phyloP scores from a whole-genome alignment of 2,888 invertebrate genomes.

The Tricholauxania praeusta region DNA sequence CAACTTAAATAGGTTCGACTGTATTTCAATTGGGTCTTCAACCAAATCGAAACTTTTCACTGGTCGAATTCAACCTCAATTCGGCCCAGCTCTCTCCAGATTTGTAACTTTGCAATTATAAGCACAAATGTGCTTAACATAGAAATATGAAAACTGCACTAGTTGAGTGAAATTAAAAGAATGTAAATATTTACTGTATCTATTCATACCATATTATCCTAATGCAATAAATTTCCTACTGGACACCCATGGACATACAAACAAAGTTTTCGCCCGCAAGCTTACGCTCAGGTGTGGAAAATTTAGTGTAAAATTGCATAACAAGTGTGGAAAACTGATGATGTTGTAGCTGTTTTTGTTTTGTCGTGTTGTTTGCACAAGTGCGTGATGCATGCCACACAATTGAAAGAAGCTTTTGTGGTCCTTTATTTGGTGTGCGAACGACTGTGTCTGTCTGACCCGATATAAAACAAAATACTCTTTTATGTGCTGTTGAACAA shows the following conservation, averaged over 20 bases:
- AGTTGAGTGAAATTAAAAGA: not conserved
- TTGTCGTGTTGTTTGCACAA: constrained; percentile 20
- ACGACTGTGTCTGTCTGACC: constrained; percentile 7
- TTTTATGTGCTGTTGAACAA: not conserved
- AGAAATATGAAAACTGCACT: too few relatives aligned
- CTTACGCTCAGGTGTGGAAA: constrained; percentile 22
- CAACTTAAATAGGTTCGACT: too few relatives aligned
- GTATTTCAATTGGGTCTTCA: too few relatives aligned
- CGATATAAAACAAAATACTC: constrained; percentile 1
- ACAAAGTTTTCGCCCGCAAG: not conserved
- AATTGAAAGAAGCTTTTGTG: constrained; percentile 23
- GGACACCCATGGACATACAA: not conserved
- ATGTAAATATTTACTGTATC: not conserved
- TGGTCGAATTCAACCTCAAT: too few relatives aligned
- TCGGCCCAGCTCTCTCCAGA: too few relatives aligned
- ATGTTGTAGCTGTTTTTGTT: constrained; percentile 5
- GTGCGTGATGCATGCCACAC: constrained; percentile 24
- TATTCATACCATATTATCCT: not conserved
- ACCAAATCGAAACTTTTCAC: too few relatives aligned
- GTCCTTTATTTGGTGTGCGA: not conserved
- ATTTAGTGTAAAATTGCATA: constrained; percentile 26
- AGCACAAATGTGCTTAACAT: too few relatives aligned
- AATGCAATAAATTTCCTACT: not conserved
- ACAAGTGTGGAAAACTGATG: constrained; percentile 17
- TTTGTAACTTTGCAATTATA: too few relatives aligned